phyloP scores from a whole-genome alignment of 2,113 vertebrate species.

The Oreochromis niloticus region DNA sequence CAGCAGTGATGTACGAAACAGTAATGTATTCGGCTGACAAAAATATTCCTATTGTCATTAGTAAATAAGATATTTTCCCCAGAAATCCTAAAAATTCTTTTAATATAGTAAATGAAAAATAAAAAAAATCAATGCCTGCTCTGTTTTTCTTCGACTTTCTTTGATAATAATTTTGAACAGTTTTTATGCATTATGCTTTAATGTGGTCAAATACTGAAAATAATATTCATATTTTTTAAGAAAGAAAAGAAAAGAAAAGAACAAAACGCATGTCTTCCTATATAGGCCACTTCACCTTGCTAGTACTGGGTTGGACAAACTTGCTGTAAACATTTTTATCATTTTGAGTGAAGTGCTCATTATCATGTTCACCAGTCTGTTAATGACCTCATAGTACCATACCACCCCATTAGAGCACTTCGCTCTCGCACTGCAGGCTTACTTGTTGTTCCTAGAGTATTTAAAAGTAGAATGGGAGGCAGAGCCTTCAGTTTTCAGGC shows the following conservation, averaged over 20 bases:
- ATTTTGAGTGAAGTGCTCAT: not conserved
- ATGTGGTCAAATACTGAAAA: not conserved
- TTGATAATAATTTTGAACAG: not conserved
- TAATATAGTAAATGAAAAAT: not conserved
- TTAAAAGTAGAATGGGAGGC: not conserved
- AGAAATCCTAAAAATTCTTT: not conserved
- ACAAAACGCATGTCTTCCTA: too few relatives aligned
- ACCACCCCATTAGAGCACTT: rapidly evolving
- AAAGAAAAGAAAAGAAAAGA: not conserved
- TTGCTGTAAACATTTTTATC: not conserved
- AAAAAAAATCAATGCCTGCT: not conserved
- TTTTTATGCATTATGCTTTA: not conserved
- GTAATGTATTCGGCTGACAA: not conserved
- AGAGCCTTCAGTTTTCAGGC: not conserved
- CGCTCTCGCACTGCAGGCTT: rapidly evolving
- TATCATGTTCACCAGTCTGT: not conserved
- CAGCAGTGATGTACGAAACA: not conserved
- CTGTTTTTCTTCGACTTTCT: not conserved
- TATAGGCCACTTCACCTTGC: too few relatives aligned
- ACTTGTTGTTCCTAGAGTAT: not conserved
- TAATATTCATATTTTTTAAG: not conserved
- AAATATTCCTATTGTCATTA: not conserved
- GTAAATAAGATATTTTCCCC: not conserved
- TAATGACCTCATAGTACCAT: rapidly evolving
- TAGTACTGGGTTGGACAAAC: too few relatives aligned